Evolutionary conservation across 2,113 vertebrate species (phyloP).

Genomic region (Cranoglanis bouderius): DNA sequence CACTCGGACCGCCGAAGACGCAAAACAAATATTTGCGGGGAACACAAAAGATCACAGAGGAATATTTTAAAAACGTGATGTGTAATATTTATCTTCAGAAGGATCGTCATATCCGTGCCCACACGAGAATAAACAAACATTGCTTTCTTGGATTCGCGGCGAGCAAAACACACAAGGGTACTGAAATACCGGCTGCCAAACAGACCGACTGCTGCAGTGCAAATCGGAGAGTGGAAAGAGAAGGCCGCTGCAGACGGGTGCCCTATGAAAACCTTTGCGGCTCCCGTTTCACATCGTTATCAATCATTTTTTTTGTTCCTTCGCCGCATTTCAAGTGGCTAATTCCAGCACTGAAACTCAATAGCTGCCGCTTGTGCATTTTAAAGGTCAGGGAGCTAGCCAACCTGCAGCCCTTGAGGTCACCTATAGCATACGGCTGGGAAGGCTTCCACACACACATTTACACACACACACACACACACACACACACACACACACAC

Average conservation of each 20-base stretch:
- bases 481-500: slow-evolving; percentile 39
- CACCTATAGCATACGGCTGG: slow-evolving; percentile 50
- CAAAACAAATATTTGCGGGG: background rate
- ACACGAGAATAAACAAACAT: slow-evolving; percentile 69
- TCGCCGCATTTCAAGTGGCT: slow-evolving; percentile 66
- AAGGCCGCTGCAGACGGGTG: slow-evolving; percentile 62
- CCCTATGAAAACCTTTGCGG: slow-evolving; percentile 61
- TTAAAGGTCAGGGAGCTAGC: slow-evolving; percentile 62
- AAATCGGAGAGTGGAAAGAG: slow-evolving; percentile 42
- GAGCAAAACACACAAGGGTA: slow-evolving; percentile 61
- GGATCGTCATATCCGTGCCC: slow-evolving; percentile 65
- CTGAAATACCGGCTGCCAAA: slow-evolving; percentile 40
- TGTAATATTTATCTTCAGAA: slow-evolving; percentile 60
- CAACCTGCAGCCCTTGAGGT: slow-evolving; percentile 57
- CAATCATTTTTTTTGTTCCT: slow-evolving; percentile 75
- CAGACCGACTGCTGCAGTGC: slow-evolving; percentile 22
- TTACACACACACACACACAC: slow-evolving; percentile 22
- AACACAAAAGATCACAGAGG: background rate
- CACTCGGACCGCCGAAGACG: background rate
- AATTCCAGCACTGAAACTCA: slow-evolving; percentile 62
- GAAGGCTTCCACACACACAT: slow-evolving; percentile 49
- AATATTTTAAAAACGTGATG: background rate
- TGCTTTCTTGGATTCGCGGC: slow-evolving; percentile 67
- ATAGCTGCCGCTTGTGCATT: slow-evolving; percentile 56
- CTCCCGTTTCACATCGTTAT: slow-evolving; percentile 73